Conservation (phyloP, 2,113 vertebrate species). For the Trinectes maculatus region DNA sequence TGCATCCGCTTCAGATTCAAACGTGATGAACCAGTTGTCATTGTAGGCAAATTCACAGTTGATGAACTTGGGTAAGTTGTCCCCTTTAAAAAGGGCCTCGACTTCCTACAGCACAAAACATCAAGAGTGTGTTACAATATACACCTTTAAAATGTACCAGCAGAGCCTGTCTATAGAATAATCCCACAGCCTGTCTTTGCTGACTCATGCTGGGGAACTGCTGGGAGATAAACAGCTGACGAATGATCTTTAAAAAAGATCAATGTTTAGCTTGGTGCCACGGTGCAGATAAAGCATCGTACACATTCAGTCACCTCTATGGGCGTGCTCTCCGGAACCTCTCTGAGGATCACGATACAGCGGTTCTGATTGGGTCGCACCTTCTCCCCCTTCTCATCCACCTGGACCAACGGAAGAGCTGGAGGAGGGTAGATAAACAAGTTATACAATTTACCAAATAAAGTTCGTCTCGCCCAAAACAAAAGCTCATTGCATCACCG, state of each 20-base stretch:
- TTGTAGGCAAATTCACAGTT: constrained; percentile 99
- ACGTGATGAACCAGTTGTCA: constrained; percentile 99
- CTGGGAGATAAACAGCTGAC: no score
- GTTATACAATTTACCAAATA: no score
- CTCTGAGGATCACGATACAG: constrained; percentile 97
- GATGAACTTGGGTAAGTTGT: constrained; percentile 96
- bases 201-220: not conserved
- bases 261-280: not conserved
- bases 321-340: constrained; percentile 95
- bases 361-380: constrained; percentile 99
- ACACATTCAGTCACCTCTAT: constrained; percentile 85
- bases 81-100: constrained; percentile 96
- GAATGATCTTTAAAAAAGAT: no score
- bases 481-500: not conserved
- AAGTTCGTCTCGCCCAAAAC: not conserved
- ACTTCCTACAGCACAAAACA: constrained; percentile 87
- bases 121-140: not conserved
- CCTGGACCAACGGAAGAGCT: constrained; percentile 98
- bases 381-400: constrained; percentile 98
- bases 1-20: constrained; percentile 97
- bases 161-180: not conserved
- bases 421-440: not conserved
- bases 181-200: not conserved
- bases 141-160: no score
- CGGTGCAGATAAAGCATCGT: not conserved